Percentiles rank a stretch among this genome's conserved stretches.
Evolutionary conservation across 2,113 vertebrate species (phyloP).

Genomic region (Sprattus sprattus): DNA sequence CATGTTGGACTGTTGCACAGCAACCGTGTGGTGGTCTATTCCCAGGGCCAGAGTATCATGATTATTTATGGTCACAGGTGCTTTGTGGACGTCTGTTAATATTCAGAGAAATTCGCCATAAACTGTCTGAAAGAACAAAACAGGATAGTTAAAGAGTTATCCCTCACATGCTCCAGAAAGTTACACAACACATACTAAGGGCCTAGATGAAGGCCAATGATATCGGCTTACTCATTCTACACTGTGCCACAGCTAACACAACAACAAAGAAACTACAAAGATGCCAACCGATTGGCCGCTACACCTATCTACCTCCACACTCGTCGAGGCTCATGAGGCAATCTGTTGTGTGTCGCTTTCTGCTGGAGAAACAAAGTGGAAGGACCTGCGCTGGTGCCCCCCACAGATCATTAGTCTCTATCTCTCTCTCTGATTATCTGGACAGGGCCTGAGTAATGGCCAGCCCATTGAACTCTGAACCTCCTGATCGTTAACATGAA

Average conservation of each 20-base stretch:
- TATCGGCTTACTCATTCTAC: background rate
- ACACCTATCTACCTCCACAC: background rate
- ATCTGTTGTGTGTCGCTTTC: background rate
- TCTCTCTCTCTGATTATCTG: constrained; percentile 32
- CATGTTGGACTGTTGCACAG: background rate
- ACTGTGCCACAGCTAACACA: background rate
- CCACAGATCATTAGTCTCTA: constrained; percentile 40
- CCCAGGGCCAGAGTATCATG: background rate
- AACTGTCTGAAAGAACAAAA: background rate
- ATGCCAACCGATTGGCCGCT: background rate
- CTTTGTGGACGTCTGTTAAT: background rate
- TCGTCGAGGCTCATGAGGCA: background rate
- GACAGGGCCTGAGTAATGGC: constrained; percentile 38
- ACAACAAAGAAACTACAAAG: background rate
- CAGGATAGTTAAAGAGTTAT: background rate
- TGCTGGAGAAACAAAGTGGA: background rate
- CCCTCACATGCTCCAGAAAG: background rate
- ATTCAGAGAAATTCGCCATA: background rate
- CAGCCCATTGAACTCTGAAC: constrained; percentile 24
- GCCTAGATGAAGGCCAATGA: background rate
- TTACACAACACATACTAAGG: background rate
- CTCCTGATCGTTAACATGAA: constrained; percentile 37
- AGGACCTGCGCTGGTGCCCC: constrained; percentile 2
- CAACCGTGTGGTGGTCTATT: background rate
- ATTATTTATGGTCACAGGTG: background rate